A percentile compares a stretch with the other conserved stretches of the same genome.
phyloP scores from a whole-genome alignment of 2,888 invertebrate genomes.

The Chymomyza caudatula region DNA sequence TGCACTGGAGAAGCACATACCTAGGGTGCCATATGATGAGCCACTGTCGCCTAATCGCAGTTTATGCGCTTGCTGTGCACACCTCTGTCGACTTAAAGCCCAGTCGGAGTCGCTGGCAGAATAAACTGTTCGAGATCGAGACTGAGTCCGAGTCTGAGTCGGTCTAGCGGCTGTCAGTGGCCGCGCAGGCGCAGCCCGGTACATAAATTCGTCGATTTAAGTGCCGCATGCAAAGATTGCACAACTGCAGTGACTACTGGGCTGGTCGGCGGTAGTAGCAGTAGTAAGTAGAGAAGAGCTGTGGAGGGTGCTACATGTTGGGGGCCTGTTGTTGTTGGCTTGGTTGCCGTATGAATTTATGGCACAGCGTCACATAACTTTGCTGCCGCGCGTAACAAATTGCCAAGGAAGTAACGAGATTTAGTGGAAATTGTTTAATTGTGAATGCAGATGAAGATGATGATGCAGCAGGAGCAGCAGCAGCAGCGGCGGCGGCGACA shows the following conservation, averaged over 20 bases:
- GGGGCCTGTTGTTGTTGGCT: constrained; percentile 28
- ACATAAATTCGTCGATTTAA: constrained; percentile 72
- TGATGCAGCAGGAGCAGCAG: constrained; percentile 32
- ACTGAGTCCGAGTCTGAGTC: not conserved
- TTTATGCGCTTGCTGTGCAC: constrained; percentile 74
- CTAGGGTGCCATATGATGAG: constrained; percentile 17
- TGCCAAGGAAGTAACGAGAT: constrained; percentile 76
- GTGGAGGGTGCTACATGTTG: no score
- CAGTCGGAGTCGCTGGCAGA: constrained; percentile 21
- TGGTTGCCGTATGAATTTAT: constrained; percentile 73
- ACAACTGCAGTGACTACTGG: constrained; percentile 33
- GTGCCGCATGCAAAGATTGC: constrained; percentile 64
- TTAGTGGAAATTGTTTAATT: constrained; percentile 77
- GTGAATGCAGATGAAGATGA: constrained; percentile 73
- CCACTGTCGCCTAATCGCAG: constrained; percentile 75
- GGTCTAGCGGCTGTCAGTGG: constrained; percentile 27
- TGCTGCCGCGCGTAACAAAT: constrained; percentile 76
- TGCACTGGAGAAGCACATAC: no score
- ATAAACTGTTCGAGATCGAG: not conserved
- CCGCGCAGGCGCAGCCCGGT: constrained; percentile 59
- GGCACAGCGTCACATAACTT: constrained; percentile 76
- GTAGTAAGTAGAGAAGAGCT: constrained; percentile 21
- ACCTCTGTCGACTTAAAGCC: constrained; percentile 56
- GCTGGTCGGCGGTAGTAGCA: constrained; percentile 21
- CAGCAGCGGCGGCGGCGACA: constrained; percentile 46